A percentile compares a stretch with the other conserved stretches of the same genome.
These are phyloP conservation scores for Nibea coibor DNA, from an alignment of 2,113 vertebrate species.

Conservation along the genomic window DNA sequence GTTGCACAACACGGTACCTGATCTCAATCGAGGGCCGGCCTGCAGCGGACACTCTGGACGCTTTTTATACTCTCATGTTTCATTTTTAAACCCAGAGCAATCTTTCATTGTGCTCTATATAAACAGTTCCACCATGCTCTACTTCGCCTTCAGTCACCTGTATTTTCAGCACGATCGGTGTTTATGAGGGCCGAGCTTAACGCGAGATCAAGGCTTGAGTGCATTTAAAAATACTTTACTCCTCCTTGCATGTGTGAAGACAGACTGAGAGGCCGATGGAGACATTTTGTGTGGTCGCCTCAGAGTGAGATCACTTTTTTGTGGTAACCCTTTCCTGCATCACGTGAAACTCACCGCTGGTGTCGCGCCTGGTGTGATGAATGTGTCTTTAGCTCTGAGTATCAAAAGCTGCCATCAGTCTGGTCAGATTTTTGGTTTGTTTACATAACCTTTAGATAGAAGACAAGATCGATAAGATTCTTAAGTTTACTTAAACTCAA, in stretches of 20 bases:
- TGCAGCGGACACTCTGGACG: background rate
- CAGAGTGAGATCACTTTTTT: background rate
- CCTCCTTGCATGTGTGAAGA: conserved; percentile 9
- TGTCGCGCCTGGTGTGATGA: background rate
- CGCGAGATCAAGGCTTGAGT: background rate
- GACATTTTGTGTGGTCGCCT: conserved; percentile 12
- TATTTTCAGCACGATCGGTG: conserved; percentile 5
- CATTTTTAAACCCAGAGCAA: conserved; percentile 31
- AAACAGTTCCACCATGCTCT: conserved; percentile 1
- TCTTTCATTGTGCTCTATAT: background rate
- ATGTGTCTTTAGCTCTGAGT: too few relatives aligned
- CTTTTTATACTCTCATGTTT: conserved; percentile 30
- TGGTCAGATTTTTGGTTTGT: too few relatives aligned
- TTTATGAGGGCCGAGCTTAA: conserved; percentile 27
- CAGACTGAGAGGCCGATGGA: conserved; percentile 1
- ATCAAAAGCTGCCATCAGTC: background rate
- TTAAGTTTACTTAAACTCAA: too few relatives aligned
- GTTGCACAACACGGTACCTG: conserved; percentile 38
- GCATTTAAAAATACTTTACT: conserved; percentile 20
- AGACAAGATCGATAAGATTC: too few relatives aligned
- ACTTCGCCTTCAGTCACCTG: conserved; percentile 5
- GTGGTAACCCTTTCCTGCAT: background rate
- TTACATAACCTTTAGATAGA: too few relatives aligned
- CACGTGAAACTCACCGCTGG: conserved; percentile 1
- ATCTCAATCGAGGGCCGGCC: conserved; percentile 41